These are phyloP conservation scores for Cydia fagiglandana DNA, from an alignment of 1,140 invertebrate species.

Conservation along the genomic window DNA sequence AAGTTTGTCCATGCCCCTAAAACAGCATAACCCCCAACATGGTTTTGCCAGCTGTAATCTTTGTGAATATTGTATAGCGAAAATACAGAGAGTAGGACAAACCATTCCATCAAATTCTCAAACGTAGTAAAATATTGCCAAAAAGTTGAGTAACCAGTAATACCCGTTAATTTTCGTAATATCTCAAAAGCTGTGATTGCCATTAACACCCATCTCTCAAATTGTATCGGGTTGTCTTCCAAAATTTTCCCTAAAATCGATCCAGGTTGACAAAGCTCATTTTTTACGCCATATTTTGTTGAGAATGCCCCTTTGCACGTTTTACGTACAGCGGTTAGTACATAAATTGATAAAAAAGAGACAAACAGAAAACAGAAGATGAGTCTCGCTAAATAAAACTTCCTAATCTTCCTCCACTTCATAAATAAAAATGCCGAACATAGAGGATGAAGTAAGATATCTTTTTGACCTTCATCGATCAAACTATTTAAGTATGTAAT, in stretches of 20 bases:
- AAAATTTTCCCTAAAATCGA: conserved; percentile 76
- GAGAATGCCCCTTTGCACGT: conserved; percentile 67
- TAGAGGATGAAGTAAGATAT: conserved; percentile 82
- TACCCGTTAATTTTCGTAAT: conserved; percentile 80
- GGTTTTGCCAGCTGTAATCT: conserved; percentile 82
- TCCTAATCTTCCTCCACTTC: conserved; percentile 84
- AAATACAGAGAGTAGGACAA: conserved; percentile 81
- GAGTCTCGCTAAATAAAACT: conserved; percentile 82
- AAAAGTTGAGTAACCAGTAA: conserved; percentile 80
- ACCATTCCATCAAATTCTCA: conserved; percentile 82
- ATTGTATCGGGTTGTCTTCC: conserved; percentile 76
- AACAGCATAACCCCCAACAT: conserved; percentile 82
- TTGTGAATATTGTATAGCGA: conserved; percentile 70
- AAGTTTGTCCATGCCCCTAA: conserved; percentile 83
- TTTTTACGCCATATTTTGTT: conserved; percentile 65
- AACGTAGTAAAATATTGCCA: conserved; percentile 82
- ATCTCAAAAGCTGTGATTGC: conserved; percentile 80
- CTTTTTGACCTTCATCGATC: conserved; percentile 81
- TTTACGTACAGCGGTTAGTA: conserved; percentile 79
- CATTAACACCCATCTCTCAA: conserved; percentile 80
- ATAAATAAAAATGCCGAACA: conserved; percentile 82
- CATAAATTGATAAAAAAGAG: conserved; percentile 80
- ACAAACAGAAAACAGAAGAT: conserved; percentile 82
- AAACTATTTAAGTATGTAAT: conserved; percentile 82
- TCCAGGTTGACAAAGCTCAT: conserved; percentile 78